Conservation (phyloP, 2,888 invertebrate species). For the Nasonia oneida region DNA sequence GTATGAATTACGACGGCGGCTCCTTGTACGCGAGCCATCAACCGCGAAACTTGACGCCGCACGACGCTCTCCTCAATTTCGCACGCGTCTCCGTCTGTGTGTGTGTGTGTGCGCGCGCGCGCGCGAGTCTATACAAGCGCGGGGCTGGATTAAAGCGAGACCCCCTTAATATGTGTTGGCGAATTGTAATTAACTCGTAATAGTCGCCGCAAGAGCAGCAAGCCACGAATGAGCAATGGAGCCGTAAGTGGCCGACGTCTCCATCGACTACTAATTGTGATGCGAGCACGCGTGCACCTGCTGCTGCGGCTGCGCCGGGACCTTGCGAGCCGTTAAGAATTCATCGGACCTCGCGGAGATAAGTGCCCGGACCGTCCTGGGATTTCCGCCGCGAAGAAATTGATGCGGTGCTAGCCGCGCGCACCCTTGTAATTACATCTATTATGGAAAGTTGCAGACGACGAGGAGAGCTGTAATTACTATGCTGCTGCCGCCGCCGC, state of each 20-base stretch:
- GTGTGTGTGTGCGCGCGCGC: background rate
- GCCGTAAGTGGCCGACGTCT: constrained; percentile 43
- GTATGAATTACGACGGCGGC: constrained; percentile 26
- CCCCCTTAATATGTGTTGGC: constrained; percentile 54
- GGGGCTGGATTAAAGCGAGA: constrained; percentile 19
- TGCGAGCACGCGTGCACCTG: background rate
- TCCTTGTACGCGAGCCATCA: background rate
- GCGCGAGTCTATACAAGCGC: background rate
- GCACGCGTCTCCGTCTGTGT: background rate
- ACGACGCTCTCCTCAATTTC: constrained; percentile 10
- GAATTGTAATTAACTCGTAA: constrained; percentile 59
- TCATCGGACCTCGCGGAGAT: constrained; percentile 24
- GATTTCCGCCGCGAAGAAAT: background rate
- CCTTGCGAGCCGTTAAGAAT: constrained; percentile 43
- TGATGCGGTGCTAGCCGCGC: background rate
- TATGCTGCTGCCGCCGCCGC: background rate
- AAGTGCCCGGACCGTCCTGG: constrained; percentile 21
- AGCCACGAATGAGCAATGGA: constrained; percentile 52
- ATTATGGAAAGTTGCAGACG: background rate
- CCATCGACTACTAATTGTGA: constrained; percentile 55
- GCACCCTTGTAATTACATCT: background rate
- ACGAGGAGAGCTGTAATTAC: background rate
- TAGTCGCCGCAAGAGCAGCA: constrained; percentile 51
- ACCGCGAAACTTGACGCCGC: background rate
- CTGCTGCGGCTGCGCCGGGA: background rate